Base-by-base conservation (phyloP, 2,797 vertebrate genomes). In the Caiman crocodilus region DNA sequence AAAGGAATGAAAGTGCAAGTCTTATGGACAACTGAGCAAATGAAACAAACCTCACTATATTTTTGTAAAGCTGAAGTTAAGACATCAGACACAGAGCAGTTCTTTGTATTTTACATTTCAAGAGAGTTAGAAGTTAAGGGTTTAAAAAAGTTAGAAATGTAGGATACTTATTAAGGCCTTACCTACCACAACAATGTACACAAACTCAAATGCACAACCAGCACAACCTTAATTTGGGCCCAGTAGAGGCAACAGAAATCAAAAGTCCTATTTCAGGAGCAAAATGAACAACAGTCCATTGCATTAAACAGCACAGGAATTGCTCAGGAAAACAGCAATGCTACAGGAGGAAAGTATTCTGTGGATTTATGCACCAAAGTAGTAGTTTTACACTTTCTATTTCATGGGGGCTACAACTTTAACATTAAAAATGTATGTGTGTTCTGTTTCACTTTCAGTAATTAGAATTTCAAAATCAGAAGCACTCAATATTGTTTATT, bases 51-150 rank as follows among this genome's bases (percentile, higher is more conserved):
- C 55, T 86, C 20, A 30, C 61, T 30, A 35, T 73, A 55, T 42
- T 76, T 67, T 77, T 83, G 35, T 13, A n/a, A 93, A 79, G 59
- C 81, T 78, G 42, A 30, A 79, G 81, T 26, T 21, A 64, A 58
- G 74, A 42, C 50, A 88, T 85, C 80, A 87, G 30, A 30, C 10
- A 21, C 17, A 67, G n/a, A 32, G 17, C 21, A 67, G 30, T 76
- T 21, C 76, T 95, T 90, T 89, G 63, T 85, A 84, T 69, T 93
- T 82, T 74, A 90, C 28, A 32, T 94, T 95, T 85, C 74, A 93
- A 2, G 7, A 90, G 76, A 92, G 50, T 91, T 91, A 21, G 84
- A 92, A 93, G 88, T 87, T 28, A 94, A 90, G 42, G 23, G 60
- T 87, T 94, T 82, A 42, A 74, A 50, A 79, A 95, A 90, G 14